Conservation (phyloP, 1,140 invertebrate species). For the Physella acuta region DNA sequence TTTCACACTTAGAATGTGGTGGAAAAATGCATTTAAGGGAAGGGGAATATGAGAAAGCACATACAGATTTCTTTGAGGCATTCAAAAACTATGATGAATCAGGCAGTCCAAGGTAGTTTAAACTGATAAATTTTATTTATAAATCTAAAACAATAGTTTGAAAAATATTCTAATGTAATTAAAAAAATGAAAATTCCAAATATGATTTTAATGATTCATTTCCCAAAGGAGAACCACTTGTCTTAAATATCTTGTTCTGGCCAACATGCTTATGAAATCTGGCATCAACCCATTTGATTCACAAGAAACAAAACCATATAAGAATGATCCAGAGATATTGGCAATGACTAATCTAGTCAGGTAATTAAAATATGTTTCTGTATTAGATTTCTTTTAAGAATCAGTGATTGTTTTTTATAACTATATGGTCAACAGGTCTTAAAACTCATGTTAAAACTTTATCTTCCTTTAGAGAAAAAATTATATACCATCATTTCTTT, state of each 20-base stretch:
- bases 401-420: neutral
- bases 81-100: slow-evolving; percentile 99
- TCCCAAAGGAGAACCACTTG: slow-evolving; percentile 80
- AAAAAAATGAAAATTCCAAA: too few species aligned
- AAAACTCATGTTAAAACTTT: too few species aligned
- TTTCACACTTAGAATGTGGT: slow-evolving; percentile 81
- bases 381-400: too few species aligned
- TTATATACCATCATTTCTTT: too few species aligned
- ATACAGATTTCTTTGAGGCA: slow-evolving; percentile 99
- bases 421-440: too few species aligned
- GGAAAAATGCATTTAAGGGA: slow-evolving; percentile 99
- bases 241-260: slow-evolving; percentile 96
- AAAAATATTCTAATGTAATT: neutral
- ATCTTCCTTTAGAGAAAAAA: too few species aligned
- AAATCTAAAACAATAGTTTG: neutral
- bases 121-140: slow-evolving; percentile 5
- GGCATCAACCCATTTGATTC: slow-evolving; percentile 99
- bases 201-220: neutral
- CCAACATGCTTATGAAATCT: slow-evolving; percentile 99
- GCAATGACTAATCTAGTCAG: slow-evolving; percentile 99
- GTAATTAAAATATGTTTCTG: too few species aligned
- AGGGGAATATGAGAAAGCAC: slow-evolving; percentile 97
- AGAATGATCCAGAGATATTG: slow-evolving; percentile 98
- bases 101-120: slow-evolving; percentile 79
- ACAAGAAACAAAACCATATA: slow-evolving; percentile 99